Evolutionary conservation across 1,140 invertebrate genomes (phyloP), one percentile per base, ranked within the genome.

Genomic region (Drosophila micromelanica): DNA sequence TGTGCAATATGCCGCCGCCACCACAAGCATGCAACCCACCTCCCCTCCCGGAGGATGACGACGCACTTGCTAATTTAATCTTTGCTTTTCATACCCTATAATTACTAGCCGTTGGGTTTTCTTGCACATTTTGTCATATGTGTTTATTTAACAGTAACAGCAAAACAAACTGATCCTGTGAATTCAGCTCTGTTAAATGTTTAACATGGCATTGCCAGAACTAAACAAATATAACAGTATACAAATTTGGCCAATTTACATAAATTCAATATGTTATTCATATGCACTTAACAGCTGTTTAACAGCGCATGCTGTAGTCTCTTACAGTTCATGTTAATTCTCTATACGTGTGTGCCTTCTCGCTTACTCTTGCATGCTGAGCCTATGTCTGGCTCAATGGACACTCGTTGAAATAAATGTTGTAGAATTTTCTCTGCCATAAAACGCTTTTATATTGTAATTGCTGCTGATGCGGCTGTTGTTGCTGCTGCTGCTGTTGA

Each of bases 61-160:
- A 76, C 49, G 73, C 74, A 81, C 73, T 86, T 75, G 82, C 78
- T 87, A 87, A 86, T 87, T 87, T 78, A 82, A 86, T 86, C 72
- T 61, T 76, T 17, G 11, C 72, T 37, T 48, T 51, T 51, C 15
- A 65, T 72, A 67, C 62, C 62, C 69, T 73, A 32, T 60, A 73
- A 62, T 51, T 61, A 51, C 1, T 8, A 30, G 23, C 13, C 23
- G 11, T n/a, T 5, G 15, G 35, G 8, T 1, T 8, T 55, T 51
- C 9, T 8, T 35, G 13, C 7, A 45, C 8, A 17, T 7, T 11
- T 45, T 45, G 43, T 17, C 20, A 13, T 6, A 35, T 1, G 13
- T 35, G 3, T 35, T 35, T 35, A 35, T 35, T 9, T 35, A 2
- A 2, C 2, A 8, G 2, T 35, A 35, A 35, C 2, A 11, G 1